Base-by-base conservation (phyloP, 1,140 invertebrate genomes). In the Lepidurus apus region DNA sequence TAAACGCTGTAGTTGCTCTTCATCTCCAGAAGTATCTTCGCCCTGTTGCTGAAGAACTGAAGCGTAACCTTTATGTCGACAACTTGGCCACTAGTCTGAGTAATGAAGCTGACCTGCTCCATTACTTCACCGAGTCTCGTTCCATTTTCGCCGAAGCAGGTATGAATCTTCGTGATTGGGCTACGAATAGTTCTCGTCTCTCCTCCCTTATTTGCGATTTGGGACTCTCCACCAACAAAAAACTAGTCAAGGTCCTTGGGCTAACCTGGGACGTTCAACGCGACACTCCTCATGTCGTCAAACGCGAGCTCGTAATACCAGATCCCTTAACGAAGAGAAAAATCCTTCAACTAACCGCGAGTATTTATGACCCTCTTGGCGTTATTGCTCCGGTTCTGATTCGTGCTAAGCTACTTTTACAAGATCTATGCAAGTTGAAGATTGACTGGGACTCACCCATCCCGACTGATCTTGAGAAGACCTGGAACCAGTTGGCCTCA, bases 311-410 rank as follows among this genome's bases (percentile, higher is more conserved):
- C n/a, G 17, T 53, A 44, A 45, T 11, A 44, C 11, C 7, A 11
- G 10, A 17, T 0, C 9, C 76, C 43, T 2, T 21, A 77, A 81
- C 80, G 9, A 81, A 81, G 47, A 43, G 80, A 0, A 24, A 24
- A 4, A 34, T 81, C 11, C 78, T 81, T 17, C 77, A 77, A 6
- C 34, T 47, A 1, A 75, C 79, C 4, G 77, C 81, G 7, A 53
- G 74, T 74, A 76, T 79, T 9, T 81, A 80, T 53, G 81, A 82
- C 79, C 80, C 81, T 8, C 11, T 82, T 1, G 77, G 80, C 9
- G 79, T 78, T 21, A 9, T 81, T 24, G 43, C 79, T 21, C 81
- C 80, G 7, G 76, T 80, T 11, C 79, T 73, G 0, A 76, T 81
- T 24, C 77, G 74, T 21, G 81, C 77, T 13, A 82, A 79, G 53